Base-by-base conservation (phyloP, 2,888 invertebrate genomes). In the Calameuta idolon region DNA sequence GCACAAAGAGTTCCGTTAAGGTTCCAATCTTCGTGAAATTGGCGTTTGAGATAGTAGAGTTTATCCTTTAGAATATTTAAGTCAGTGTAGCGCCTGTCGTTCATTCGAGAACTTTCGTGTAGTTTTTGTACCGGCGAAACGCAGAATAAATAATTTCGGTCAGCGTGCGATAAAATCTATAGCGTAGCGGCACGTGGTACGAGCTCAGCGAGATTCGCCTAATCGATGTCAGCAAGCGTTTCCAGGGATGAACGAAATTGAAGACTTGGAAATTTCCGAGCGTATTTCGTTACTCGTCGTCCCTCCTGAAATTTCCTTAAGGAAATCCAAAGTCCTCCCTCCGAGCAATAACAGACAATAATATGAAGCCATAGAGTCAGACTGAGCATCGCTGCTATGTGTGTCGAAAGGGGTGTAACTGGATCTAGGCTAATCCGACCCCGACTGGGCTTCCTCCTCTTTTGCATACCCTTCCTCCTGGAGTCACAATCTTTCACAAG, bases 361-460 rank as follows among this genome's bases (percentile, higher is more conserved):
- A 81, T 79, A 76, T 23, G 87, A 87, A 87, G 85, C 86, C 87
- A 35, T 86, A 37, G 85, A 87, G 75, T 71, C 75, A 76, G 69
- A 75, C 73, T 75, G 12, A 75, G 75, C 77, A 79, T 78, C 76
- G 79, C 74, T 74, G 40, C 71, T 78, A 76, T 76, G 80, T 84
- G 81, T 80, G 83, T 79, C 80, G 83, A 87, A 86, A 83, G 84
- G 83, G 81, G 77, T 83, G 87, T 87, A 88, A 88, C 85, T 81
- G 79, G 87, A 88, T 88, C 87, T 84, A 85, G 83, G 83, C 83
- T 86, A 87, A 87, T 87, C 87, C 83, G 78, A 77, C 74, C 71
- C 74, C 37, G 71, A 71, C 69, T 69, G 76, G 86, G 87, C 83
- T 87, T 87, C 87, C 79, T 76, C 71, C 76, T 40, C 31, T 12